phyloP scores from a whole-genome alignment of 2,113 vertebrate species.

The Saiga tatarica region DNA sequence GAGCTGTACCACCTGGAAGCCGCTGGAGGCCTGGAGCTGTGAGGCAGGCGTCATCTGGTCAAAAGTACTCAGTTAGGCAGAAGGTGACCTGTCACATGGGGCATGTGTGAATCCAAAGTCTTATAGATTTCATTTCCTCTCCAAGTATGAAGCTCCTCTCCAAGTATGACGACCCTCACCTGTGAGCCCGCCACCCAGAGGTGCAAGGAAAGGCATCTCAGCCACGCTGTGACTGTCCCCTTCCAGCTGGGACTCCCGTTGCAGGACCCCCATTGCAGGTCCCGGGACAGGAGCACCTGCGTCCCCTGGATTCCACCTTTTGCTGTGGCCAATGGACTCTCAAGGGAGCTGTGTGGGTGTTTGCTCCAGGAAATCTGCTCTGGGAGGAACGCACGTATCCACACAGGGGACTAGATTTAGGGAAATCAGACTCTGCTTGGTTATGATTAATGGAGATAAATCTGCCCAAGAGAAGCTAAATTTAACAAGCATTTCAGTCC shows the following conservation, averaged over 20 bases:
- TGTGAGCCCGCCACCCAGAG: no score
- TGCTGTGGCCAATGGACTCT: neutral
- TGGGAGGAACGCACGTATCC: constrained; percentile 44
- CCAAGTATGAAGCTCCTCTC: neutral
- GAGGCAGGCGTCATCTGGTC: neutral
- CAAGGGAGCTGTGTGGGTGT: constrained; percentile 5
- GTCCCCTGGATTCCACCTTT: neutral
- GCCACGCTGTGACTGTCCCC: neutral
- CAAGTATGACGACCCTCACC: neutral
- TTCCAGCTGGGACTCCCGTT: no score
- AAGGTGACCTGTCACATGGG: neutral
- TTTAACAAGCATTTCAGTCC: constrained; percentile 29
- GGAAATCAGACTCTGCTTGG: neutral
- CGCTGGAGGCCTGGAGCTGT: rapidly evolving
- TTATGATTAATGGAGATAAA: constrained; percentile 66
- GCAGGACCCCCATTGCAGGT: neutral
- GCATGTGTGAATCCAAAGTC: neutral
- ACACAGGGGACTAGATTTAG: constrained; percentile 26
- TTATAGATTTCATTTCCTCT: neutral
- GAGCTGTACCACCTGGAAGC: neutral
- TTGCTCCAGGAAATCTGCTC: constrained; percentile 44
- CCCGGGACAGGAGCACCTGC: rapidly evolving
- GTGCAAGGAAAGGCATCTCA: neutral
- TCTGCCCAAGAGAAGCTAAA: constrained; percentile 70
- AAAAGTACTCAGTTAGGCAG: no score